Conservation (phyloP, 2,888 invertebrate species). For the Trilocha varians region DNA sequence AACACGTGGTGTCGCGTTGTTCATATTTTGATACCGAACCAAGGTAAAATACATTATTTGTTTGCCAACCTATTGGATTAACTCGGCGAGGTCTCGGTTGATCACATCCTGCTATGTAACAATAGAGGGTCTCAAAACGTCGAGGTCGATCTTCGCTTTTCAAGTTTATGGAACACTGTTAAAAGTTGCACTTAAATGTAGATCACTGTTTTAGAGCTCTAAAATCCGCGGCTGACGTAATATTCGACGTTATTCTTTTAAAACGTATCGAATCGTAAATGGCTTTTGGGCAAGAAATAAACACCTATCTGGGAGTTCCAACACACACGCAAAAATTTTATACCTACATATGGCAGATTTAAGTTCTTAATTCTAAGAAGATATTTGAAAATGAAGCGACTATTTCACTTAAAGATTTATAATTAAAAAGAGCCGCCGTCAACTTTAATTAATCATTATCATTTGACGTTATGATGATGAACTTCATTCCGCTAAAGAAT, state of each 20-base stretch:
- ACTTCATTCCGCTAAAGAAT: neutral
- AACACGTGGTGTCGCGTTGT: conserved; percentile 23
- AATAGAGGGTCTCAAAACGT: conserved; percentile 8
- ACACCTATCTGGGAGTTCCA: conserved; percentile 11
- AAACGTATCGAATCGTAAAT: conserved; percentile 21
- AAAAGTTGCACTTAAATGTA: too few species aligned
- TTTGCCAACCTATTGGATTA: conserved; percentile 49
- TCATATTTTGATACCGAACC: conserved; percentile 29
- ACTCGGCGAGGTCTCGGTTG: conserved; percentile 40
- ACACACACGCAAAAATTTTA: neutral
- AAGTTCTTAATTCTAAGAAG: neutral
- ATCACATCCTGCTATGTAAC: conserved; percentile 52
- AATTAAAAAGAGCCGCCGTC: neutral
- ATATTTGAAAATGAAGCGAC: neutral
- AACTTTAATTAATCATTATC: neutral
- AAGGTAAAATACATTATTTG: conserved; percentile 41
- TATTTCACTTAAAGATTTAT: neutral
- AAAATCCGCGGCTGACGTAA: too few species aligned
- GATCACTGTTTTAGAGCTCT: too few species aligned
- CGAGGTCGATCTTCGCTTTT: neutral
- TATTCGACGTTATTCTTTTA: conserved; percentile 13
- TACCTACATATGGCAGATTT: neutral
- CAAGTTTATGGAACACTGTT: neutral
- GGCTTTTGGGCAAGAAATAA: conserved; percentile 15
- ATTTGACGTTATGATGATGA: neutral